Evolutionary conservation across 53 echinoderm and acorn worm species (phyloP).

Genomic region (Temnopleurus reevesii): DNA sequence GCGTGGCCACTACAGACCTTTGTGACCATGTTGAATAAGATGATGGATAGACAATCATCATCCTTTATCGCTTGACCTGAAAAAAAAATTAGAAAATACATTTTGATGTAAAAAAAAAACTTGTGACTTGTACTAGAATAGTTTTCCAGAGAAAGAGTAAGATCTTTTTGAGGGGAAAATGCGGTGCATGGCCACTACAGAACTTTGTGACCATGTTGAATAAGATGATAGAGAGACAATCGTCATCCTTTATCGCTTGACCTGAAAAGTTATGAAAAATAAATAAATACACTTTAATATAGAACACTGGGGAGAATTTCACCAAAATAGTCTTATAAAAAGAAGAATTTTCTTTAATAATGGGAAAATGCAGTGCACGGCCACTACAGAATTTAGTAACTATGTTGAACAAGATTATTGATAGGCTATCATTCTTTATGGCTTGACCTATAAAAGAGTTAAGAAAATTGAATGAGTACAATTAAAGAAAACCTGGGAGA

Average conservation of each 20-base stretch:
- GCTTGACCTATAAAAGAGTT: slow-evolving; percentile 91
- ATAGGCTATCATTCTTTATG: slow-evolving; percentile 75
- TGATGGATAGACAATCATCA: slow-evolving; percentile 86
- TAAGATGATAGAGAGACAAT: slow-evolving; percentile 83
- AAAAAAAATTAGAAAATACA: no score
- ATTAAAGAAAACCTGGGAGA: no score
- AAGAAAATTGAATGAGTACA: no score
- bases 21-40: slow-evolving; percentile 95
- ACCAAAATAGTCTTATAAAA: slow-evolving; percentile 87
- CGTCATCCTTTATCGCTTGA: slow-evolving; percentile 82
- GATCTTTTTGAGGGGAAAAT: slow-evolving; percentile 97
- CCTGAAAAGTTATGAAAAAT: no score
- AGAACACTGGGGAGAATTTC: background rate
- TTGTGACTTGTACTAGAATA: slow-evolving; percentile 72
- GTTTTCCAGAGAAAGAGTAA: slow-evolving; percentile 89
- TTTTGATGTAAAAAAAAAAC: no score
- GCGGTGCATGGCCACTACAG: slow-evolving; percentile 98
- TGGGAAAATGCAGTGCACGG: slow-evolving; percentile 96
- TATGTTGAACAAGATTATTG: slow-evolving; percentile 91
- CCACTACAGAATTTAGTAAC: slow-evolving; percentile 98
- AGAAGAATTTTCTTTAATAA: slow-evolving; percentile 95
- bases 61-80: slow-evolving; percentile 82
- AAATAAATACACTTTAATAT: no score
- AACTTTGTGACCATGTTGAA: slow-evolving; percentile 98
- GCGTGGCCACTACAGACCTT: slow-evolving; percentile 99